Base-by-base conservation (phyloP, 1,140 invertebrate genomes). In the Eubasilissa regina region DNA sequence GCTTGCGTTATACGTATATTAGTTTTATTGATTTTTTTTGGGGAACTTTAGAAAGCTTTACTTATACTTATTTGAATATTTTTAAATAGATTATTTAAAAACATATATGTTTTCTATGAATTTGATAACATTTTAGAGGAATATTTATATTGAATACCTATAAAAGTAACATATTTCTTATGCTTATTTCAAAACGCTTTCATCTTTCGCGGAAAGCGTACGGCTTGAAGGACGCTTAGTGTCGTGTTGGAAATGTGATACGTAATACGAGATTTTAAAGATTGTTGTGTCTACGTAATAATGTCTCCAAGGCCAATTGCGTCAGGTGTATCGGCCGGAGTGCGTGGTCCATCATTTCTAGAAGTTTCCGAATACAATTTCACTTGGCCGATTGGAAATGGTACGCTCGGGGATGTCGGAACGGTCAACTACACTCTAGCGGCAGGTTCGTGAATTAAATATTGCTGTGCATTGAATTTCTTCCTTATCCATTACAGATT, bases 331-430 rank as follows among this genome's bases (percentile, higher is more conserved):
- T 76, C 75, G 17, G 60, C 44, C 48, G 75, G 58, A 58, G 47
- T 64, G 0, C 43, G 47, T 11, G 75, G 75, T 64, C 75, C 83
- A 55, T 85, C 87, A 70, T 87, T 85, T 86, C 83, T 89, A 76
- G 85, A 87, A 84, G 85, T 89, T 13, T 84, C 85, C 19, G 86
- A 86, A 83, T 86, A 85, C 75, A 89, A 89, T 85, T 89, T 87
- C 85, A 84, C 88, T 44, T 88, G 87, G 87, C 85, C 88, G 35
- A 86, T 86, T 64, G 86, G 86, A 84, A 89, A 89, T 86, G 86
- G 85, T 15, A 86, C 87, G 48, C 84, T 86, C 82, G 87, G 87
- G 21, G 87, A 87, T 81, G 85, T 86, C 79, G 87, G 86, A 55
- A 85, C 85, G 43, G 80, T 86, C 72, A 89, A 89, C 83, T 87